Conservation (phyloP, 2,888 invertebrate species). For the Octodonta nipae region DNA sequence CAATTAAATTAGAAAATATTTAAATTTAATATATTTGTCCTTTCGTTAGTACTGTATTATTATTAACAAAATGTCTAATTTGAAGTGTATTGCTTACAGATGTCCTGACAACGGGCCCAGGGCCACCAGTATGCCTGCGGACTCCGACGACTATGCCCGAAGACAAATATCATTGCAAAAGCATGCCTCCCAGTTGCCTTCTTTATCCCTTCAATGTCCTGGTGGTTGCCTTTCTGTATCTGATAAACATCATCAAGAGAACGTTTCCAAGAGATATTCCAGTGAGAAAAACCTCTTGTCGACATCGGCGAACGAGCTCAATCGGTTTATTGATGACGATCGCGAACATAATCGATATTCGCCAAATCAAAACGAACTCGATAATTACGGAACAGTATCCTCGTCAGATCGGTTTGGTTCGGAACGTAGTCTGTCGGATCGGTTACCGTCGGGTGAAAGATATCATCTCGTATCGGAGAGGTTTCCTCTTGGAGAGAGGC, state of each 20-base stretch:
- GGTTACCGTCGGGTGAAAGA: constrained; percentile 31
- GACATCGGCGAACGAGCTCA: constrained; percentile 7
- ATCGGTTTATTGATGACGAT: constrained; percentile 7
- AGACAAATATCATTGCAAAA: constrained; percentile 24
- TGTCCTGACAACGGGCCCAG: constrained; percentile 54
- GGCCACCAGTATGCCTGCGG: constrained; percentile 49
- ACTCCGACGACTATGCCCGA: constrained; percentile 34
- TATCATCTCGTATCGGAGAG: constrained; percentile 32
- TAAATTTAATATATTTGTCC: too few relatives aligned
- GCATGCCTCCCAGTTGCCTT: constrained; percentile 13
- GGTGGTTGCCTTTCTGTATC: constrained; percentile 17
- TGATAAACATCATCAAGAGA: constrained; percentile 1
- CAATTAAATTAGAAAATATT: too few relatives aligned
- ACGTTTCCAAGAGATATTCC: constrained; percentile 13
- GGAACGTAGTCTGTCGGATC: constrained; percentile 30
- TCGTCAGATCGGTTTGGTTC: constrained; percentile 24
- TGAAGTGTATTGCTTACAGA: constrained; percentile 34
- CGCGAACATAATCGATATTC: constrained; percentile 4
- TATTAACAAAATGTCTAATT: neutral
- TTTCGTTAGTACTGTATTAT: too few relatives aligned
- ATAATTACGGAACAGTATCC: neutral
- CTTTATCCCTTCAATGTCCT: constrained; percentile 20
- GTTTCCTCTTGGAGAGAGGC: constrained; percentile 35
- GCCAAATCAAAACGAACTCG: constrained; percentile 1
- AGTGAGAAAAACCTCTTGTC: constrained; percentile 18